These are phyloP conservation scores for Nephrotoma appendiculata DNA, from an alignment of 2,888 invertebrate species.

Conservation along the genomic window DNA sequence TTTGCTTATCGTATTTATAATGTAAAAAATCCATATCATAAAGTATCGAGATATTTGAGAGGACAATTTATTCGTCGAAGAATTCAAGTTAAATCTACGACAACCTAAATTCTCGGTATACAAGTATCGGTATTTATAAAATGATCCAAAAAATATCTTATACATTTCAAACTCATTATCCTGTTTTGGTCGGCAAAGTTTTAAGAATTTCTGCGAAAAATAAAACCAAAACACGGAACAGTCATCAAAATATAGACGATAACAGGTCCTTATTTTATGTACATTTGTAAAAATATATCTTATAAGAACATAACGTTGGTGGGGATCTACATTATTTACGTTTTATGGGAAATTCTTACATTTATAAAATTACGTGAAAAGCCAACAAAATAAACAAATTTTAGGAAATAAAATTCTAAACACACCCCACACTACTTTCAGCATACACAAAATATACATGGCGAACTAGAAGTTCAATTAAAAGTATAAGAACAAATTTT, in stretches of 20 bases:
- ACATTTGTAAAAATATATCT: neutral
- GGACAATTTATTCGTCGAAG: neutral
- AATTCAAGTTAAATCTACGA: neutral
- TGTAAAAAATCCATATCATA: neutral
- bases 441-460: neutral
- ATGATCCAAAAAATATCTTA: neutral
- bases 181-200: neutral
- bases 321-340: neutral
- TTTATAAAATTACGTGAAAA: neutral
- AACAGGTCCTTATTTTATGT: neutral
- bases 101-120: neutral
- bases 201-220: neutral
- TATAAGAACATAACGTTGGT: neutral
- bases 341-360: neutral
- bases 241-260: neutral
- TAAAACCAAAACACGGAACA: neutral
- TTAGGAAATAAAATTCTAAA: neutral
- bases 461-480: neutral
- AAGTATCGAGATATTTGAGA: neutral
- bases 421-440: neutral
- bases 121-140: neutral
- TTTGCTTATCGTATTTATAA: neutral
- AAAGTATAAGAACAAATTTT: neutral
- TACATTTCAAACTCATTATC: neutral
- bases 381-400: neutral